A percentile compares a stretch with the other conserved stretches of the same genome.
Conservation (phyloP, 2,888 invertebrate species). For the Aphodius sticticus region DNA sequence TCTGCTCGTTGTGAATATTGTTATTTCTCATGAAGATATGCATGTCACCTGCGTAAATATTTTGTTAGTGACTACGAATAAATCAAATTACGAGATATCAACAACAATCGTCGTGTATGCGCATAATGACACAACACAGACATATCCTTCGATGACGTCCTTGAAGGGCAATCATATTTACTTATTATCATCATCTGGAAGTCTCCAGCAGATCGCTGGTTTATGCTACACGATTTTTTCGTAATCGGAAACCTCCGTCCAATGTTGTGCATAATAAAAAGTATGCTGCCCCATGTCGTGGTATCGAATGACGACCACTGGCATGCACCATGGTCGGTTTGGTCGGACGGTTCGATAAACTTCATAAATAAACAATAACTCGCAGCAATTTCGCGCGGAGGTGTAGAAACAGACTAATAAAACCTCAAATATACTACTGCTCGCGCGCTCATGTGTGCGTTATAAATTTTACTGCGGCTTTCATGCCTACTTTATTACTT, state of each 20-base stretch:
- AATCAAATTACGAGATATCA: not conserved
- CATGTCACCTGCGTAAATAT: not conserved
- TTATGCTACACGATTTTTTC: not conserved
- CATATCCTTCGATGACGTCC: not conserved
- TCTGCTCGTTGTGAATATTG: not conserved
- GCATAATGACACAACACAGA: not conserved
- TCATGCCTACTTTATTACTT: conserved; percentile 28
- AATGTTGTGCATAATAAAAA: not conserved
- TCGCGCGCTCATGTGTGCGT: not conserved
- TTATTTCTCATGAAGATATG: not conserved
- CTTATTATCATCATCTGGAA: not conserved
- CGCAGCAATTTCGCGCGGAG: conserved; percentile 29
- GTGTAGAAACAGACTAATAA: conserved; percentile 30
- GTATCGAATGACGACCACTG: not conserved
- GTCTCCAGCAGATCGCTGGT: not conserved
- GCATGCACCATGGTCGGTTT: not conserved
- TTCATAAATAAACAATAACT: conserved; percentile 30
- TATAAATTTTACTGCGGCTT: not conserved
- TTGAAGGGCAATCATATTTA: not conserved
- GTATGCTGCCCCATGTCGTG: no score
- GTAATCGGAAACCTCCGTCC: not conserved
- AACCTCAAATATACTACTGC: conserved; percentile 17
- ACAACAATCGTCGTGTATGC: not conserved
- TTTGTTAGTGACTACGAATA: not conserved
- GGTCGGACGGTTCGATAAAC: conserved; percentile 28